These are phyloP conservation scores for Leptopilina myrica DNA, from an alignment of 2,888 invertebrate genomes.

Conservation along the genomic window DNA sequence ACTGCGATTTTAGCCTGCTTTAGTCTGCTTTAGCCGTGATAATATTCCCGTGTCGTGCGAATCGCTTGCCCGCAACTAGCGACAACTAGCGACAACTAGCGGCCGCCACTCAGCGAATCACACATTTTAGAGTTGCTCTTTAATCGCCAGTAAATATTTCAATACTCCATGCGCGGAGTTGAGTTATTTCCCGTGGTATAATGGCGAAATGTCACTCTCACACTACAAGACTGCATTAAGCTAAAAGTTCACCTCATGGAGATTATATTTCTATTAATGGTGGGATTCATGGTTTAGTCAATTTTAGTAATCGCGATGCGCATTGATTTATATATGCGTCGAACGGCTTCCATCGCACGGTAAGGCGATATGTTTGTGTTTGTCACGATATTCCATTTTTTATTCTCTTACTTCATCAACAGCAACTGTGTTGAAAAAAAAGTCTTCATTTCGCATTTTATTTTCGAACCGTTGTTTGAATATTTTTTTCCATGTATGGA, in stretches of 20 bases:
- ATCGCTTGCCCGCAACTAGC: constrained; percentile 9
- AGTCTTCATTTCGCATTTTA: no score
- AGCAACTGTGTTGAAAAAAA: no score
- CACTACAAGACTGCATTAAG: constrained; percentile 22
- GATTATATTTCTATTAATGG: constrained; percentile 12
- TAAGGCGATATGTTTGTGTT: no score
- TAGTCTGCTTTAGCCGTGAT: no score
- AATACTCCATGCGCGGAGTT: constrained; percentile 9
- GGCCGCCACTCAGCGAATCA: constrained; percentile 14
- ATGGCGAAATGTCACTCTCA: constrained; percentile 27
- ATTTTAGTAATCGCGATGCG: background rate
- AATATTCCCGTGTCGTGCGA: background rate
- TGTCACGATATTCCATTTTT: no score
- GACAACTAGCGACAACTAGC: background rate
- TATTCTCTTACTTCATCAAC: no score
- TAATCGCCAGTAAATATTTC: constrained; percentile 19
- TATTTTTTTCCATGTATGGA: no score
- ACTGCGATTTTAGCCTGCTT: constrained; percentile 41
- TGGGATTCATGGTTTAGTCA: background rate
- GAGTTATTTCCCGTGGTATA: constrained; percentile 9
- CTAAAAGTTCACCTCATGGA: background rate
- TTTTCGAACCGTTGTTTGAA: no score
- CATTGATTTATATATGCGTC: constrained; percentile 1
- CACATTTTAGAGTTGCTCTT: constrained; percentile 25
- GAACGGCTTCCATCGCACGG: background rate